Base-by-base conservation (phyloP, 2,797 vertebrate genomes). In the Sebastes taczanowskii region DNA sequence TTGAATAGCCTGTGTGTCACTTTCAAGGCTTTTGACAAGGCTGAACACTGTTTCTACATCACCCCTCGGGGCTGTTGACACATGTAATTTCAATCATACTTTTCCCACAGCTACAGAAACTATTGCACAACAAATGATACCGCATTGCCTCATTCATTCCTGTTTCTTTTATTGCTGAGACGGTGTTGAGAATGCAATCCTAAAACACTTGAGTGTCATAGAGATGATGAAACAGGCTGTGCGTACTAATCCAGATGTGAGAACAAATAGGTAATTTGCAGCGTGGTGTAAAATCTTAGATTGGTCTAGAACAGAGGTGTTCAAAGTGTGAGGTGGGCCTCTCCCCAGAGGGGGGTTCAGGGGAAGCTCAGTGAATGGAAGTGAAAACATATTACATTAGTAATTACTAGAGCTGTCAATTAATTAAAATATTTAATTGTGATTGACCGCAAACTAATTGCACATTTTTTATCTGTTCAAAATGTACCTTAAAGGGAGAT, bases 11-110 rank as follows among this genome's bases (percentile, higher is more conserved):
- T 7, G 4, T 52, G 14, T 59, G 68, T 69, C 34, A 60, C 16
- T 23, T 2, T 38, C 1, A 3, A 55, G 4, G 7, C 7, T 71
- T 70, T 10, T 1, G 10, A 80, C 83, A 87, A 59, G 81, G 52
- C 78, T 59, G 42, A 80, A 82, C 77, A 81, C 2, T 14, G 42
- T 27, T 49, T 42, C 46, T 13, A 10, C 29, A 59, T 56, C 27
- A 18, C 11, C 46, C 35, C 8, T 29, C 7, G 0, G 4, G 46
- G 59, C 25, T 42, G 13, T 34, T 77, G 73, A 78, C 55, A 63
- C 58, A 23, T 20, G 1, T 3, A 29, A 42, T 20, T 18, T 25
- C 1, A 29, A 55, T 14, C 6, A 25, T 25, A 27, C 1, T 34
- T 82, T 62, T 46, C 42, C 4, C 3, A 20, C 20, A 34, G 20